phyloP scores from a whole-genome alignment of 2,797 vertebrate species.

The Oceanodroma leucorhoa region DNA sequence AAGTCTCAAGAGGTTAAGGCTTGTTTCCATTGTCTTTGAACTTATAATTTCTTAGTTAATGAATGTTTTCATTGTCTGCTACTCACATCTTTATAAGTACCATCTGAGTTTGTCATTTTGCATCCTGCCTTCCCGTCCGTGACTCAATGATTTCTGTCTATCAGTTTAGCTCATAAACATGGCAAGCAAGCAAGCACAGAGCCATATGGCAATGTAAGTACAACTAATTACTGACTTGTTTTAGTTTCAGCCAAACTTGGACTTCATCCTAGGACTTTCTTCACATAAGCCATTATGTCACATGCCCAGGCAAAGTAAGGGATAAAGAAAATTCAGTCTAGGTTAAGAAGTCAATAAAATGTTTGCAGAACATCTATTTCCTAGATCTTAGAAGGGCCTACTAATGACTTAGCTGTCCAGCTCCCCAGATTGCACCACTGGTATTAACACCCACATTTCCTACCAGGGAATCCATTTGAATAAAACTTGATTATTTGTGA shows the following conservation, averaged over 20 bases:
- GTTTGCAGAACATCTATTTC: background rate
- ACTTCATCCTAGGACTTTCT: slow-evolving; percentile 32
- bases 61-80: background rate
- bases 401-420: background rate
- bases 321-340: background rate
- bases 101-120: background rate
- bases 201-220: slow-evolving; percentile 40
- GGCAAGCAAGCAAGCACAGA: background rate
- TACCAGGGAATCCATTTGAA: background rate
- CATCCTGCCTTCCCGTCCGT: background rate
- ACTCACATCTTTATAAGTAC: background rate
- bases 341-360: background rate
- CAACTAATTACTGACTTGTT: slow-evolving; percentile 32
- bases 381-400: background rate
- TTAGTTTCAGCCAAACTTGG: slow-evolving; percentile 34
- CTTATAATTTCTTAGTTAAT: background rate
- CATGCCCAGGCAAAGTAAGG: background rate
- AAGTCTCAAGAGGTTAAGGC: background rate
- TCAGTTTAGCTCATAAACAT: background rate
- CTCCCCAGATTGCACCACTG: background rate
- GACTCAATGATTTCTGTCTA: background rate
- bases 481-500: background rate
- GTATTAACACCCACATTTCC: background rate
- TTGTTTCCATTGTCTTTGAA: background rate
- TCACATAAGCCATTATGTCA: background rate